Evolutionary conservation across 2,888 invertebrate species (phyloP).

Genomic region (Chironomus tentans): DNA sequence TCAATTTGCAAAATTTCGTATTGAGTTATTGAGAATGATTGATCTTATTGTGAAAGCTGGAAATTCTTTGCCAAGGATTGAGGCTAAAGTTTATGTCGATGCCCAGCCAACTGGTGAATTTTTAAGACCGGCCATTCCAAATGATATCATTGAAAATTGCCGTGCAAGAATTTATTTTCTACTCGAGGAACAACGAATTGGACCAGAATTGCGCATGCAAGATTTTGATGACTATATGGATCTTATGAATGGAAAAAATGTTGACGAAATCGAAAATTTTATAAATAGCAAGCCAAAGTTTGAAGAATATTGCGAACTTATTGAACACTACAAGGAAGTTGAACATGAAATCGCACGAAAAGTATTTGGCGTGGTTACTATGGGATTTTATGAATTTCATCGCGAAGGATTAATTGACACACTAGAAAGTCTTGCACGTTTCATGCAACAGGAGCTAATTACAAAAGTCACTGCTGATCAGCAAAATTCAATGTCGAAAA

Average conservation of each 20-base stretch:
- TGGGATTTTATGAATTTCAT: slow-evolving; percentile 80
- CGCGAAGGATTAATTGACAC: slow-evolving; percentile 66
- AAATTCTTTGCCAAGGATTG: slow-evolving; percentile 63
- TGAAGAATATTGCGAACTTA: slow-evolving; percentile 52
- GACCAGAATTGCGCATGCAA: slow-evolving; percentile 60
- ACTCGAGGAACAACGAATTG: slow-evolving; percentile 61
- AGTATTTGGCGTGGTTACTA: slow-evolving; percentile 53
- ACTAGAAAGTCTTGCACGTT: slow-evolving; percentile 58
- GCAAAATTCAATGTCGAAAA: slow-evolving; percentile 66
- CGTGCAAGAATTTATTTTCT: slow-evolving; percentile 52
- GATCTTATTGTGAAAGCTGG: slow-evolving; percentile 68
- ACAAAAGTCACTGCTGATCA: slow-evolving; percentile 70
- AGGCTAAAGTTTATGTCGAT: slow-evolving; percentile 67
- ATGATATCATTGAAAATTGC: slow-evolving; percentile 55
- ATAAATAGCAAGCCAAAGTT: slow-evolving; percentile 55
- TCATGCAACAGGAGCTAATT: slow-evolving; percentile 59
- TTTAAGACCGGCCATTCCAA: slow-evolving; percentile 62
- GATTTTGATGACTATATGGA: slow-evolving; percentile 74
- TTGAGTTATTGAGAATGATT: slow-evolving; percentile 58
- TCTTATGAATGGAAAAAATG: slow-evolving; percentile 57
- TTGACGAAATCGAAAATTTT: slow-evolving; percentile 54
- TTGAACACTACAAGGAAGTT: slow-evolving; percentile 54
- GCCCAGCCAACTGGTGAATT: background rate
- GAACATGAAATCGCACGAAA: slow-evolving; percentile 51
- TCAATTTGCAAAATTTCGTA: slow-evolving; percentile 62